Conservation (phyloP, 2,888 invertebrate species). For the Erannis defoliaria region DNA sequence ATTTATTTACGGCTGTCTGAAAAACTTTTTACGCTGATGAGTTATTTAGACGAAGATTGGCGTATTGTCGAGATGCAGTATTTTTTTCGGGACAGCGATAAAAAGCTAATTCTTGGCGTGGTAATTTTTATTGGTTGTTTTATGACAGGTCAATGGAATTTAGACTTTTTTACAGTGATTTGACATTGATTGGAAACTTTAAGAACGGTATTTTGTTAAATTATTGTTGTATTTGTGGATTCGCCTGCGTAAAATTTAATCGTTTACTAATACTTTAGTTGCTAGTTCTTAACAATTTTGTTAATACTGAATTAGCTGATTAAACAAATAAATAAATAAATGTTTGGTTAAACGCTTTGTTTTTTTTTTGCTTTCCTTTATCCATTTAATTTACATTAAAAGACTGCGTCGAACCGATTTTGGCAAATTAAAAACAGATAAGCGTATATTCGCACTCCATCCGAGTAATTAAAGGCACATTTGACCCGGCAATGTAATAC, state of each 20-base stretch:
- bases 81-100: slow-evolving; percentile 39
- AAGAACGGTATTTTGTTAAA: slow-evolving; percentile 11
- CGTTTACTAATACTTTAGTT: no score
- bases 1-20: slow-evolving; percentile 35
- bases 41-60: slow-evolving; percentile 42
- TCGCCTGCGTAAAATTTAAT: no score
- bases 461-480: slow-evolving; percentile 32
- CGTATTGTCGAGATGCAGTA: slow-evolving; percentile 45
- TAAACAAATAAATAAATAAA: neutral
- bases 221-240: neutral
- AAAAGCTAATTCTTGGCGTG: slow-evolving; percentile 42
- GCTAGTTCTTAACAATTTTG: no score
- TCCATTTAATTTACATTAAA: slow-evolving; percentile 13
- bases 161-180: slow-evolving; percentile 34
- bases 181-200: slow-evolving; percentile 41
- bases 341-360: neutral
- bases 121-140: slow-evolving; percentile 45
- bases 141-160: slow-evolving; percentile 44
- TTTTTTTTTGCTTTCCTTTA: no score
- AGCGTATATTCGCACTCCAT: slow-evolving; percentile 33
- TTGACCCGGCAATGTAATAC: slow-evolving; percentile 40
- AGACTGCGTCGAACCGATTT: slow-evolving; percentile 21
- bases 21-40: slow-evolving; percentile 41
- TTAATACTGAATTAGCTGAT: neutral
- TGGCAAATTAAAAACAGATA: slow-evolving; percentile 38